Percentiles rank a stretch among this genome's conserved stretches.
Conservation (phyloP, 2,113 vertebrate species). For the Alexandromys fortis region DNA sequence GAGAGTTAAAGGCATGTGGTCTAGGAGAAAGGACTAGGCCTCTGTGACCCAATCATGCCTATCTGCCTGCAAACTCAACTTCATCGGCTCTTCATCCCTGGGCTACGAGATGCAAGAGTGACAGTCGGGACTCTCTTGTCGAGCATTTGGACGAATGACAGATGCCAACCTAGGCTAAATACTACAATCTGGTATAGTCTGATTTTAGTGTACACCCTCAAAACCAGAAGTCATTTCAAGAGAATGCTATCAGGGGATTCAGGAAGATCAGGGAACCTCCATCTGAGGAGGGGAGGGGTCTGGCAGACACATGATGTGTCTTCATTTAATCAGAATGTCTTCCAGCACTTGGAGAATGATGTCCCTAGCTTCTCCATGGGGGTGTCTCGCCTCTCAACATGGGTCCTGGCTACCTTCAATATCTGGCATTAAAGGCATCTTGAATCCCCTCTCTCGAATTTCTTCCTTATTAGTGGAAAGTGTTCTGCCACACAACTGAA, state of each 20-base stretch:
- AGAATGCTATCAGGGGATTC: background rate
- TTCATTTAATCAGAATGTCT: background rate
- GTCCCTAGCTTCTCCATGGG: background rate
- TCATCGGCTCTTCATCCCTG: slow-evolving; percentile 70
- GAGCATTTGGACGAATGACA: background rate
- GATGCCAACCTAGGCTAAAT: background rate
- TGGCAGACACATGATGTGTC: background rate
- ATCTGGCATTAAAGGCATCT: background rate
- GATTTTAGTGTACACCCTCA: background rate
- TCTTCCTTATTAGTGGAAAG: background rate
- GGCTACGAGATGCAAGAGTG: background rate
- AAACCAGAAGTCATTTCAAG: background rate
- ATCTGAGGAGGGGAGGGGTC: background rate
- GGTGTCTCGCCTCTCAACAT: background rate
- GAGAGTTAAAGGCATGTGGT: slow-evolving; percentile 85
- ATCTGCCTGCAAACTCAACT: slow-evolving; percentile 78
- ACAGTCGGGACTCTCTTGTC: background rate
- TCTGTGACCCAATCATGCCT: slow-evolving; percentile 64
- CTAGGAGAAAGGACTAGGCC: slow-evolving; percentile 79
- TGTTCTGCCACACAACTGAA: background rate
- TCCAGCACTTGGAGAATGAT: background rate
- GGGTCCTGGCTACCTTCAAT: background rate
- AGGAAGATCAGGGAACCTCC: background rate
- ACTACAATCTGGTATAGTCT: background rate
- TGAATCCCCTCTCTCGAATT: background rate